phyloP scores from a whole-genome alignment of 2,797 vertebrate species.

The Pseudotriccus pelzelni region DNA sequence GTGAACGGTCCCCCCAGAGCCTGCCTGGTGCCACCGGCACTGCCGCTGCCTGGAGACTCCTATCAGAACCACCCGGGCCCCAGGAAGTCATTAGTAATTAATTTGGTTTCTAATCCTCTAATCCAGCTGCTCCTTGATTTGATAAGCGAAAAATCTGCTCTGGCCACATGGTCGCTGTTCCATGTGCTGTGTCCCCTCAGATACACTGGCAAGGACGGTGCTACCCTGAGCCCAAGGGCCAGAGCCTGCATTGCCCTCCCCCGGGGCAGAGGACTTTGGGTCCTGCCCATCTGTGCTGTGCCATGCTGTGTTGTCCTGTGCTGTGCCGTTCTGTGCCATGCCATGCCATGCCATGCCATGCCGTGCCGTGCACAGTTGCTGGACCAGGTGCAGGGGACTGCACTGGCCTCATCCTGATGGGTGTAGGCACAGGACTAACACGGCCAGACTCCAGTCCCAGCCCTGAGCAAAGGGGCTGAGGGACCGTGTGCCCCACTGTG shows the following conservation, averaged over 20 bases:
- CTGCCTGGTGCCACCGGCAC: accelerated
- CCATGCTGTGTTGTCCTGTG: background rate
- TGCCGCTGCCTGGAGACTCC: background rate
- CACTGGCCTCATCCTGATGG: background rate
- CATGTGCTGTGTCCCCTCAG: background rate
- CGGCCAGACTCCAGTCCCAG: background rate
- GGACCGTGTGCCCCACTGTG: accelerated
- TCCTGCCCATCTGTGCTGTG: background rate
- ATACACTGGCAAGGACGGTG: background rate
- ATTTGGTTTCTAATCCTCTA: constrained; percentile 69
- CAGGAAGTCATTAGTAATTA: constrained; percentile 61
- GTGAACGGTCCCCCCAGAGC: accelerated
- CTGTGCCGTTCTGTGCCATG: accelerated
- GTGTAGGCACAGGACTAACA: background rate
- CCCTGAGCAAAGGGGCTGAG: background rate
- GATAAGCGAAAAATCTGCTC: constrained; percentile 60
- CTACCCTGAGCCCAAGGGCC: background rate
- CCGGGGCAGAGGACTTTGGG: background rate
- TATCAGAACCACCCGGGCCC: background rate
- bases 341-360: accelerated
- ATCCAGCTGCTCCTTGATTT: constrained; percentile 65
- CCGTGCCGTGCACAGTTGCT: background rate
- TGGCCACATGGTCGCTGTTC: constrained; percentile 35
- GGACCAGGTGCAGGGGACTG: background rate
- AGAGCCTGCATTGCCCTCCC: background rate